Conservation (phyloP, 1,140 invertebrate genomes). For the Chlorops oryzae region DNA sequence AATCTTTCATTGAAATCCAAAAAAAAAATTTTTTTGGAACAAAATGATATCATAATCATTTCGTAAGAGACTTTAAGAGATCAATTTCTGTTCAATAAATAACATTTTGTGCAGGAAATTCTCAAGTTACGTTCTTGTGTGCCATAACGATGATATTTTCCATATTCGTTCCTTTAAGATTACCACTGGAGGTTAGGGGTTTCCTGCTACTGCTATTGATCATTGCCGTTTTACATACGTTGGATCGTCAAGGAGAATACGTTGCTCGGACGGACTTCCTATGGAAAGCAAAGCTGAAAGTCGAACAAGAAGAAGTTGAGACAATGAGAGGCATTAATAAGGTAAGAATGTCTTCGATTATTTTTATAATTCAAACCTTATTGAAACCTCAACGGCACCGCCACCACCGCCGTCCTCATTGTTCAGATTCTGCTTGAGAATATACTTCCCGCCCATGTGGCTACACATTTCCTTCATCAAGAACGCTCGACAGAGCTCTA, state of each 20-base stretch:
- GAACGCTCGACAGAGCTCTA: constrained; percentile 71
- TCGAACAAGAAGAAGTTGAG: constrained; percentile 91
- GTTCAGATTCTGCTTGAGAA: constrained; percentile 81
- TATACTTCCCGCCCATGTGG: constrained; percentile 93
- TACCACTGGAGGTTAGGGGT: constrained; percentile 62
- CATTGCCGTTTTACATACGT: constrained; percentile 63
- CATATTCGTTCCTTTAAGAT: constrained; percentile 49
- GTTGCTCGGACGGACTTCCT: constrained; percentile 82
- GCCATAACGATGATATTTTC: not conserved
- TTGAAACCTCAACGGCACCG: not conserved
- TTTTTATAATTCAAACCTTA: not conserved
- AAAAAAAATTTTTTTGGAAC: too few species aligned
- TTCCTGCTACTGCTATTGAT: constrained; percentile 58
- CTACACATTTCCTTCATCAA: constrained; percentile 77
- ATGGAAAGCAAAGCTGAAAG: constrained; percentile 85
- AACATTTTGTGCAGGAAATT: too few species aligned
- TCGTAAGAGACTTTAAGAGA: too few species aligned
- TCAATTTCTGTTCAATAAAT: too few species aligned
- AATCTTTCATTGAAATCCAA: not conserved
- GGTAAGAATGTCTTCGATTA: constrained; percentile 40
- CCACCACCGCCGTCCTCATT: not conserved
- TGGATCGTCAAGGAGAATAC: constrained; percentile 81
- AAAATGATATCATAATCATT: too few species aligned
- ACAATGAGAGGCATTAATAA: constrained; percentile 94
- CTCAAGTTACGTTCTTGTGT: not conserved